Base-by-base conservation (phyloP, 1,140 invertebrate species). In the Megalonaias nervosa region DNA sequence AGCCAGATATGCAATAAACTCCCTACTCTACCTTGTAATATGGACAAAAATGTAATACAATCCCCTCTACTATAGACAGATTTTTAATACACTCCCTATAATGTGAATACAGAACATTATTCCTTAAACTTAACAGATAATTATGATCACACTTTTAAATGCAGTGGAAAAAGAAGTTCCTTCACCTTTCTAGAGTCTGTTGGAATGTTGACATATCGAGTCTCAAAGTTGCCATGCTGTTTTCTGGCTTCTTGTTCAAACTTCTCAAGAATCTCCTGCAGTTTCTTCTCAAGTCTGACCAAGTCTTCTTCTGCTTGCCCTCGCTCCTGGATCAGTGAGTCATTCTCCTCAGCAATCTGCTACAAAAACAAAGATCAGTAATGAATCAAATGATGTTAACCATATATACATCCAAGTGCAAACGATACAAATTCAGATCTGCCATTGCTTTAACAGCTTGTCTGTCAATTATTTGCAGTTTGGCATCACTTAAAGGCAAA, bases 221-320 rank as follows among this genome's bases (percentile, higher is more conserved):
- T 71, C 68, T 66, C 59, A 61, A 86, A 83, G 78, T 81, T 77
- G 6, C 69, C 72, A 67, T 85, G 81, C 60, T 84, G 81, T 58
- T 81, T 79, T 14, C 71, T 75, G 14, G 82, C 79, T 72, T 88
- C 83, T 21, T 62, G 69, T 57, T 87, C 86, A 74, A 86, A 82
- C 69, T 75, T 87, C 56, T 81, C 75, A 57, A 89, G 57, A 15
- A 87, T 79, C 58, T 89, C 84, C 71, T 87, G 85, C 58, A 89
- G 78, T 64, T 81, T 82, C 1, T 73, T 81, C 77, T 87, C 87
- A 31, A 87, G 69, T 69, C 82, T 86, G 0, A 84, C 79, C 6
- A 87, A 69, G 65, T 87, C 82, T 31, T 83, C 81, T 67, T 89
- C 82, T 48, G 58, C 64, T 21, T 76, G 73, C 26, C 69, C 74